phyloP scores from a whole-genome alignment of 2,797 vertebrate species.

The Cuculus canorus region DNA sequence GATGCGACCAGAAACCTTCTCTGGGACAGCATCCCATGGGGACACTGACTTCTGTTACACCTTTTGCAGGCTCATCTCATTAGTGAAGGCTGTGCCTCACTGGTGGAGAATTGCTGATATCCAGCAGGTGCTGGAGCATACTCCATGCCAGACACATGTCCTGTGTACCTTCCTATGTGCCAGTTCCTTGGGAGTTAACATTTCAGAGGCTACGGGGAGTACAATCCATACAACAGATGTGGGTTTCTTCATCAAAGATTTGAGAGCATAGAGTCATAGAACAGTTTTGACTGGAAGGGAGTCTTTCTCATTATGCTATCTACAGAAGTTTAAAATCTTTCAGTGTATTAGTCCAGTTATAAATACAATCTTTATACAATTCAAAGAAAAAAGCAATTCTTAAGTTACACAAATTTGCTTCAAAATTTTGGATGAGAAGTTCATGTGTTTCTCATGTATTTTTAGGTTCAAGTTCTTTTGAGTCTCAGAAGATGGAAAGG shows the following conservation, averaged over 20 bases:
- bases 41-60: not conserved
- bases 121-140: not conserved
- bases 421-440: not conserved
- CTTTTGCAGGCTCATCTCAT: not conserved
- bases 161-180: not conserved
- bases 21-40: not conserved
- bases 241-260: not conserved
- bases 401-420: not conserved
- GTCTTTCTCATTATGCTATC: not conserved
- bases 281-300: not conserved
- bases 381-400: not conserved
- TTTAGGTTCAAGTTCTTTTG: constrained; percentile 97
- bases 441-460: constrained; percentile 54
- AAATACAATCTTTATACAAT: not conserved
- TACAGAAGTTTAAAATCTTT: not conserved
- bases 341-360: not conserved
- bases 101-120: not conserved
- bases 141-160: not conserved
- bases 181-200: not conserved
- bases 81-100: not conserved
- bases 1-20: not conserved
- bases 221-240: not conserved
- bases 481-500: constrained; percentile 98
- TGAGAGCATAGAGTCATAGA: not conserved
- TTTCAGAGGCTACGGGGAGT: not conserved